A percentile compares a stretch with the other conserved stretches of the same genome.
Conservation (phyloP, 2,113 vertebrate species). For the Nettapus auritus region DNA sequence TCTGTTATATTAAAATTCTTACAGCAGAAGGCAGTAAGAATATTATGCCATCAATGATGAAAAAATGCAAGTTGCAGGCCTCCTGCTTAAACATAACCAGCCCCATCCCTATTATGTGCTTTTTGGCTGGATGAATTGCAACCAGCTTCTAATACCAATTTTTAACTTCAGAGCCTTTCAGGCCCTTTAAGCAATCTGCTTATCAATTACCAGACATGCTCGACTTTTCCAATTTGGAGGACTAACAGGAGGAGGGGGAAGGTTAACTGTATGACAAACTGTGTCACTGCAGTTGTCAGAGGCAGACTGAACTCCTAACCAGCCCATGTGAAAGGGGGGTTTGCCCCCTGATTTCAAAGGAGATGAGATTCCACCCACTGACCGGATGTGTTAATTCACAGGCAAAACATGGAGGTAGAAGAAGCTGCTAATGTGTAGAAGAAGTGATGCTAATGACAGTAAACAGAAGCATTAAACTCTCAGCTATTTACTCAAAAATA, state of each 20-base stretch:
- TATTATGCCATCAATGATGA: neutral
- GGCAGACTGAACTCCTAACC: neutral
- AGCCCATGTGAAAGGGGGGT: neutral
- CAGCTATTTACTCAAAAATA: neutral
- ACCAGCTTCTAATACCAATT: neutral
- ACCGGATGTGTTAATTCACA: neutral
- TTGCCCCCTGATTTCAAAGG: neutral
- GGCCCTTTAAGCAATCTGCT: neutral
- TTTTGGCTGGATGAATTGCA: neutral
- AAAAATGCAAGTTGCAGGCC: neutral
- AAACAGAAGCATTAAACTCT: neutral
- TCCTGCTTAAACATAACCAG: neutral
- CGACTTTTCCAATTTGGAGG: neutral
- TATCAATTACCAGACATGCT: neutral
- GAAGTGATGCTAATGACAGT: neutral
- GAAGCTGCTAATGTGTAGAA: neutral
- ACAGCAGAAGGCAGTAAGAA: neutral
- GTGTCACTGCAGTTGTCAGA: neutral
- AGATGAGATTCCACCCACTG: neutral
- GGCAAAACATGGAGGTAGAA: neutral
- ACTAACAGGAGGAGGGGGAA: neutral
- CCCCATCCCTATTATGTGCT: rapidly evolving
- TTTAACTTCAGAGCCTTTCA: neutral
- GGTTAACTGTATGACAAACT: neutral
- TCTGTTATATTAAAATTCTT: neutral